A percentile compares a stretch with the other conserved stretches of the same genome.
These are phyloP conservation scores for Mirounga angustirostris DNA, from an alignment of 2,113 vertebrate genomes.

Conservation along the genomic window DNA sequence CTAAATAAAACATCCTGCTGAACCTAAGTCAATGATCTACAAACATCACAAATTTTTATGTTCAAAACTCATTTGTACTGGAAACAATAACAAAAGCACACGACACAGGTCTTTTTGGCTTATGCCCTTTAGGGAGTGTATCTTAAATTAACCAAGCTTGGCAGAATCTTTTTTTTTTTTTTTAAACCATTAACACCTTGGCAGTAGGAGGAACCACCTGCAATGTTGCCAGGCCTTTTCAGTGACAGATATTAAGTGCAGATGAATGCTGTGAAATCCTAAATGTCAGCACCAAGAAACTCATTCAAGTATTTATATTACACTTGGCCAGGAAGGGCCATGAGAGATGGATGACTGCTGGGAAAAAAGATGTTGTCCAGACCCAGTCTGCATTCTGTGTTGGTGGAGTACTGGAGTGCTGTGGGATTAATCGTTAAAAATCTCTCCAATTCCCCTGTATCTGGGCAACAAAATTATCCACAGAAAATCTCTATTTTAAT, in stretches of 20 bases:
- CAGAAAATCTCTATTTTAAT: not conserved
- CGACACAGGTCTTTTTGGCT: not conserved
- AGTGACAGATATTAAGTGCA: constrained; percentile 63
- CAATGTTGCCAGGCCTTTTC: constrained; percentile 31
- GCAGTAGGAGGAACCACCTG: constrained; percentile 55
- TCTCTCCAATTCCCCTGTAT: not conserved
- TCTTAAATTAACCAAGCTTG: constrained; percentile 75
- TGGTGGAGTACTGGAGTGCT: not conserved
- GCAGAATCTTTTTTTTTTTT: constrained; percentile 34
- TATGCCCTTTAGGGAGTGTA: not conserved
- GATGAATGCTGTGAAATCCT: constrained; percentile 63
- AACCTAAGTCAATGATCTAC: not conserved
- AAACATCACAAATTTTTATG: not conserved
- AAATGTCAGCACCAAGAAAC: constrained; percentile 68
- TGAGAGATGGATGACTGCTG: constrained; percentile 29
- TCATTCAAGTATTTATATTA: constrained; percentile 67
- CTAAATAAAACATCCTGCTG: not conserved
- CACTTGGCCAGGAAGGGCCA: constrained; percentile 29
- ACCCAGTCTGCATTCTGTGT: not conserved
- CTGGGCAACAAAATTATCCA: not conserved
- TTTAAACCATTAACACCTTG: constrained; percentile 72
- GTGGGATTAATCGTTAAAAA: not conserved
- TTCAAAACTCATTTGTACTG: not conserved
- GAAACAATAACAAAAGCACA: not conserved
- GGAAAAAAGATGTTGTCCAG: not conserved